A percentile compares a stretch with the other conserved stretches of the same genome.
Evolutionary conservation across 2,797 vertebrate species (phyloP).

Genomic region (Macropus fuliginosus): DNA sequence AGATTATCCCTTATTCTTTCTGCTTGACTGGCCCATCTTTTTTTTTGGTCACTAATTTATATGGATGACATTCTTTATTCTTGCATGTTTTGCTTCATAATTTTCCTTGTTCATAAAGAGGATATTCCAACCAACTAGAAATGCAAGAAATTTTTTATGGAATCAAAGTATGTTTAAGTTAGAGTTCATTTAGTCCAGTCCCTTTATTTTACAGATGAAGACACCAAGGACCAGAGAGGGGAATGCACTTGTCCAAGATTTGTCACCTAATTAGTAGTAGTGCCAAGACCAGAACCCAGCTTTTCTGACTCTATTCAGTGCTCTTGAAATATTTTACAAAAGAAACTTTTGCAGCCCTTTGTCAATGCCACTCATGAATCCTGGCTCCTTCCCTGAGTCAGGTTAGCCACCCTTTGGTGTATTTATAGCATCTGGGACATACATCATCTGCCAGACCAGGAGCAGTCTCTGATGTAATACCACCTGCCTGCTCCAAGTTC

Average conservation of each 20-base stretch:
- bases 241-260: not conserved
- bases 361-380: not conserved
- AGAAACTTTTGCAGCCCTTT: not conserved
- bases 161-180: not conserved
- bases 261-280: not conserved
- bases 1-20: not conserved
- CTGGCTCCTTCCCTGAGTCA: not conserved
- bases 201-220: not conserved
- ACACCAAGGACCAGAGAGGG: not conserved
- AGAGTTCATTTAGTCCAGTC: not conserved
- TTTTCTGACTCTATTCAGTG: not conserved
- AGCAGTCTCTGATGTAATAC: not conserved
- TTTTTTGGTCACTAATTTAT: not conserved
- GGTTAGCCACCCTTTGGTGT: not conserved
- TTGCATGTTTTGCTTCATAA: not conserved
- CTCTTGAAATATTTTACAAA: not conserved
- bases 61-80: not conserved
- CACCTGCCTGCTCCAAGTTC: not conserved
- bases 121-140: not conserved
- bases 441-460: not conserved
- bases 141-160: not conserved
- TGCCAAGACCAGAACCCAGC: not conserved
- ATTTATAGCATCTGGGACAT: not conserved
- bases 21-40: not conserved
- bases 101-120: not conserved